Conservation (phyloP, 2,888 invertebrate species). For the Orchesella flavescens region DNA sequence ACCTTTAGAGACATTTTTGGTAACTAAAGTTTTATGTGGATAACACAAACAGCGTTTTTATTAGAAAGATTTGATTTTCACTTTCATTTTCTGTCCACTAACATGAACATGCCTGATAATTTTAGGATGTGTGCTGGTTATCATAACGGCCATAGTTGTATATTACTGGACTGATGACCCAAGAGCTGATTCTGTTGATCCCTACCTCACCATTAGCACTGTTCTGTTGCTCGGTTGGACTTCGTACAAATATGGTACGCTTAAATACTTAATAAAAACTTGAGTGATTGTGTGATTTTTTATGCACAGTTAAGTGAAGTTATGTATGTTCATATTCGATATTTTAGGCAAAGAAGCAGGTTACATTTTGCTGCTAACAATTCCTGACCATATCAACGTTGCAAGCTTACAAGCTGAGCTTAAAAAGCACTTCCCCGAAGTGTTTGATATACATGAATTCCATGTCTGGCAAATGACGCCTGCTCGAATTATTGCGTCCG, state of each 20-base stretch:
- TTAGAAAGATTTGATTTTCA: too few relatives aligned
- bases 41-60: slow-evolving; percentile 4
- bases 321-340: slow-evolving; percentile 31
- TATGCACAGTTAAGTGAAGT: too few relatives aligned
- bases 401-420: slow-evolving; percentile 81
- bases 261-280: slow-evolving; percentile 33
- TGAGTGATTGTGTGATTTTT: too few relatives aligned
- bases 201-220: slow-evolving; percentile 84
- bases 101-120: slow-evolving; percentile 73
- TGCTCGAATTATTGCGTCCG: slow-evolving; percentile 86
- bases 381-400: slow-evolving; percentile 90
- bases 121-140: slow-evolving; percentile 83
- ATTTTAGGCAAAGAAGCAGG: slow-evolving; percentile 90
- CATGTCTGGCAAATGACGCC: slow-evolving; percentile 92
- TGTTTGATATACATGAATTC: slow-evolving; percentile 87
- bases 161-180: slow-evolving; percentile 75
- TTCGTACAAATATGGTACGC: slow-evolving; percentile 86
- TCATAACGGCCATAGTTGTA: slow-evolving; percentile 80
- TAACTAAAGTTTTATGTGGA: slow-evolving; percentile 70
- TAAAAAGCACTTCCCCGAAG: slow-evolving; percentile 80
- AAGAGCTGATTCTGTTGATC: slow-evolving; percentile 82
- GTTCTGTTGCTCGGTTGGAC: slow-evolving; percentile 82
- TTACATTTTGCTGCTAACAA: slow-evolving; percentile 90
- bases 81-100: not conserved
- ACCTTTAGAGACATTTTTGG: slow-evolving; percentile 80